Evolutionary conservation across 2,888 invertebrate species (phyloP).

Genomic region (Lamellibrachia satsuma): DNA sequence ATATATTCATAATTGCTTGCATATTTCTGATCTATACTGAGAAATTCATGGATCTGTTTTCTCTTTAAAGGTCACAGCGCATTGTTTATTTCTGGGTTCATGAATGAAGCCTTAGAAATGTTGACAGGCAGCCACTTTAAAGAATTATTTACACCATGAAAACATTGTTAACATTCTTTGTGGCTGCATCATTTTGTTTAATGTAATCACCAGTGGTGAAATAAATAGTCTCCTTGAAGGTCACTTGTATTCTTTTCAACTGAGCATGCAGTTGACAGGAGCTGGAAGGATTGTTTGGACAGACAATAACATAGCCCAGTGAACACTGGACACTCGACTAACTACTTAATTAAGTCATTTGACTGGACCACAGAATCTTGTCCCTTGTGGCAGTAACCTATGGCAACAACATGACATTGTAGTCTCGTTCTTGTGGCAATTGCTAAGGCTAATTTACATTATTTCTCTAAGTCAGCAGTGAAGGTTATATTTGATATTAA

Average conservation of each 20-base stretch:
- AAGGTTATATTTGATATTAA: neutral
- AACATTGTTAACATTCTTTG: too few species aligned
- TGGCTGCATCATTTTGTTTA: too few species aligned
- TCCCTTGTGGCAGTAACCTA: neutral
- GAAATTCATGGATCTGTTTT: too few species aligned
- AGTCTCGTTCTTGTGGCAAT: neutral
- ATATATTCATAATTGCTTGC: too few species aligned
- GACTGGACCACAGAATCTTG: neutral
- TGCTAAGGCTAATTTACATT: conserved; percentile 13
- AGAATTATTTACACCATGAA: too few species aligned
- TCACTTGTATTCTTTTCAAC: neutral
- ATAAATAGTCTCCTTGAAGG: neutral
- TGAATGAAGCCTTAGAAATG: too few species aligned
- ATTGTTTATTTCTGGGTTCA: too few species aligned
- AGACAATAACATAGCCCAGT: neutral
- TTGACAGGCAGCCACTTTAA: too few species aligned
- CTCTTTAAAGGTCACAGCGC: too few species aligned
- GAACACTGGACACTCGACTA: neutral
- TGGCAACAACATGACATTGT: neutral
- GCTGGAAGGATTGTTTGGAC: conserved; percentile 1
- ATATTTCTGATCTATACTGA: too few species aligned
- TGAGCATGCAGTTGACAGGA: neutral
- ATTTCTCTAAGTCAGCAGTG: neutral
- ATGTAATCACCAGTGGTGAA: too few species aligned
- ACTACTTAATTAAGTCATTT: neutral